phyloP scores from a whole-genome alignment of 2,797 vertebrate genomes.

The Iguana delicatissima region DNA sequence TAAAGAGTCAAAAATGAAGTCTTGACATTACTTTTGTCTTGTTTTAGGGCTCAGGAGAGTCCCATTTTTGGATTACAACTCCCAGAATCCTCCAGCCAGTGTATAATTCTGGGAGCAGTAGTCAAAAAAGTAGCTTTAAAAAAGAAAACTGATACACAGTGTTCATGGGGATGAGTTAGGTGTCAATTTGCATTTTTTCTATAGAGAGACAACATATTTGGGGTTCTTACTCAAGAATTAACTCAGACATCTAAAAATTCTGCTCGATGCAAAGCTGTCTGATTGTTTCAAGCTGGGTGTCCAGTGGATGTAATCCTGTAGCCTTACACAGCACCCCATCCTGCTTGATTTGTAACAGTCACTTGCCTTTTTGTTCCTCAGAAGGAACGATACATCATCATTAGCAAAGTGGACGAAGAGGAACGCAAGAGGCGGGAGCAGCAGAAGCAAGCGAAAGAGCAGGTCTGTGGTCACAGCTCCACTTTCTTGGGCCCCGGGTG shows the following conservation, averaged over 20 bases:
- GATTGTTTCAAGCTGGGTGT: no score
- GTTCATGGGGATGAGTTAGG: no score
- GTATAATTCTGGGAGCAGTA: no score
- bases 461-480: constrained; percentile 79
- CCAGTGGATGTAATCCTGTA: not conserved
- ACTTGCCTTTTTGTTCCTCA: constrained; percentile 63
- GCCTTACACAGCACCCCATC: not conserved
- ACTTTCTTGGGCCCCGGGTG: not conserved
- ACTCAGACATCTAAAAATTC: not conserved
- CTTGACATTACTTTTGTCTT: not conserved
- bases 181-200: not conserved
- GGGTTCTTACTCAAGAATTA: not conserved
- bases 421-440: constrained; percentile 92
- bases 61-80: no score
- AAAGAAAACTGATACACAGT: not conserved
- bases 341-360: not conserved
- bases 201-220: not conserved
- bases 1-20: not conserved
- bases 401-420: constrained; percentile 95
- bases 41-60: not conserved
- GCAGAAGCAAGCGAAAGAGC: constrained; percentile 91
- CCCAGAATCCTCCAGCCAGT: no score
- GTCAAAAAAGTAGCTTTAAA: no score
- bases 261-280: not conserved
- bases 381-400: constrained; percentile 94